Evolutionary conservation across 2,113 vertebrate genomes (phyloP).

Genomic region (Ciconia maguari): DNA sequence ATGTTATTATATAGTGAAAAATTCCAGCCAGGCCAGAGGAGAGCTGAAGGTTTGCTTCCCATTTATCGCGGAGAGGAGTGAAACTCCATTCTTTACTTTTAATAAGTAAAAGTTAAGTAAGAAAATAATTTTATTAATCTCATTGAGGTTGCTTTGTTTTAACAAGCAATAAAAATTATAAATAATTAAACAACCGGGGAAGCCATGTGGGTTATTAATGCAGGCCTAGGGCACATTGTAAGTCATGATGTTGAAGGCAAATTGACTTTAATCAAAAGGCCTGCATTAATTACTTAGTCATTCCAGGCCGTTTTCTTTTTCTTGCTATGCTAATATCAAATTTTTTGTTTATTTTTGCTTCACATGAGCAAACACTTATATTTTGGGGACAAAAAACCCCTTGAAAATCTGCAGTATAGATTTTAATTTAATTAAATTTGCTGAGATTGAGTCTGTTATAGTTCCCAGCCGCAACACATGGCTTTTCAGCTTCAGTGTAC

Average conservation of each 20-base stretch:
- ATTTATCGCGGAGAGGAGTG: neutral
- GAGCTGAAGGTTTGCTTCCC: neutral
- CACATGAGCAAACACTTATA: neutral
- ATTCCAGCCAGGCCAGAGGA: neutral
- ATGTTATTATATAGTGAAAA: neutral
- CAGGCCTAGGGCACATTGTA: constrained; percentile 43
- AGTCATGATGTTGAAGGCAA: constrained; percentile 61
- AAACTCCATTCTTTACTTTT: neutral
- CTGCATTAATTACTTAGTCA: constrained; percentile 54
- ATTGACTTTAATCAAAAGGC: constrained; percentile 69
- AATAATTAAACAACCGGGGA: constrained; percentile 63
- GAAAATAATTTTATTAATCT: constrained; percentile 53
- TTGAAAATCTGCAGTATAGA: neutral
- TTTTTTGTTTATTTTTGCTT: constrained; percentile 4
- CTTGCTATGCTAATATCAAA: neutral
- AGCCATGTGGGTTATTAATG: constrained; percentile 58
- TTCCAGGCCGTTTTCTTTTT: constrained; percentile 31
- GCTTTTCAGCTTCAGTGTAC: neutral
- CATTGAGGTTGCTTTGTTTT: constrained; percentile 51
- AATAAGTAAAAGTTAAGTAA: constrained; percentile 17
- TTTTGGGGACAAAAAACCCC: neutral
- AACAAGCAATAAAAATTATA: constrained; percentile 57
- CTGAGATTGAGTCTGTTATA: neutral
- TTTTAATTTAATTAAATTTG: neutral
- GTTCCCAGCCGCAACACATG: neutral